Evolutionary conservation across 2,888 invertebrate genomes (phyloP).

Genomic region (Lutraria lutraria): DNA sequence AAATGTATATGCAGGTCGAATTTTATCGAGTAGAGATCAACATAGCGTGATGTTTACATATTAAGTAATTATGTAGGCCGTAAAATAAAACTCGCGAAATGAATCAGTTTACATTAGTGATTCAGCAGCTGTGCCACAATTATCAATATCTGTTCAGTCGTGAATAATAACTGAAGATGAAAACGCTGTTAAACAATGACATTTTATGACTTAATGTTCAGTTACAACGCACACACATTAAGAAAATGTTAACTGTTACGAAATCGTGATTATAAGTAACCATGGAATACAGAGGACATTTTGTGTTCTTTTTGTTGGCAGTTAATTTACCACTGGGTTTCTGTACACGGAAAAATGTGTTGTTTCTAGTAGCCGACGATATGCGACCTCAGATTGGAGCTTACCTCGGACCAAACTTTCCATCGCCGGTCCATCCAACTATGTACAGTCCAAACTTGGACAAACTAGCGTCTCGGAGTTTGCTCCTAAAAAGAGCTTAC

Average conservation of each 20-base stretch:
- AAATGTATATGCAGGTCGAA: too few species aligned
- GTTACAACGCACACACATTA: background rate
- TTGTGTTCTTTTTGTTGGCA: background rate
- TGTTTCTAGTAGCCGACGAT: constrained; percentile 63
- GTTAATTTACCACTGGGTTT: background rate
- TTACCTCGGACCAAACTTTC: constrained; percentile 68
- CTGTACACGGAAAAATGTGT: constrained; percentile 50
- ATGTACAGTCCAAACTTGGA: constrained; percentile 76
- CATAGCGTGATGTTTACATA: too few species aligned
- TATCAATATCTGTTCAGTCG: background rate
- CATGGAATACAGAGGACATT: background rate
- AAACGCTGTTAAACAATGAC: background rate
- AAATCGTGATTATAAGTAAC: background rate
- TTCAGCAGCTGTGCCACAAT: background rate
- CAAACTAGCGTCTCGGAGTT: constrained; percentile 66
- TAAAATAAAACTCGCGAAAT: too few species aligned
- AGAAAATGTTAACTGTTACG: background rate
- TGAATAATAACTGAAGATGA: background rate
- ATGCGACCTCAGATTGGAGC: constrained; percentile 71
- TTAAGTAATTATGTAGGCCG: too few species aligned
- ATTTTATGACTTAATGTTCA: background rate
- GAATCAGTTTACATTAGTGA: background rate
- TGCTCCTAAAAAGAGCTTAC: constrained; percentile 72
- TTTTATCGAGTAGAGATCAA: too few species aligned
- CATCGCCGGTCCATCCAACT: constrained; percentile 67